phyloP scores from a whole-genome alignment of 2,113 vertebrate species.

The Triplophysa dalaica region DNA sequence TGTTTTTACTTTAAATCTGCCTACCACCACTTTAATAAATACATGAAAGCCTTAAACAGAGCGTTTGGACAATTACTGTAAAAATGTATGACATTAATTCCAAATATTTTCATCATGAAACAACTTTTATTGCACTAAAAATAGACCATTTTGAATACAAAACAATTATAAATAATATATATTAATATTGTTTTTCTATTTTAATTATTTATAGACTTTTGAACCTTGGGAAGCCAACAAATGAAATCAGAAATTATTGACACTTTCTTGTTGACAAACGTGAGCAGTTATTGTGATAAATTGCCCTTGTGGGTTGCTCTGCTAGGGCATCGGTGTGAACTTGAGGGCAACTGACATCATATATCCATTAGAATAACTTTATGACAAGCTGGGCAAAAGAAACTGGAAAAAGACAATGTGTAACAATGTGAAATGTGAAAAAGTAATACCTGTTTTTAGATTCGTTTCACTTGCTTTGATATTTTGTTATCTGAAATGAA shows the following conservation, averaged over 20 bases:
- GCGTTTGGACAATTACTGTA: not conserved
- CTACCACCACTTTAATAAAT: not conserved
- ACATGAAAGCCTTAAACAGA: no score
- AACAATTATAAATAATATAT: no score
- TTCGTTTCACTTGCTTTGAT: not conserved
- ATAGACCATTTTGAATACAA: no score
- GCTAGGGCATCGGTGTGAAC: not conserved
- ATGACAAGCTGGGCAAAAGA: not conserved
- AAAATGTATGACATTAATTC: not conserved
- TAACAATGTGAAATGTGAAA: no score
- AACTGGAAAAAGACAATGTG: not conserved
- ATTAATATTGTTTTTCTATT: no score
- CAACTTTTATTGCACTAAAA: no score
- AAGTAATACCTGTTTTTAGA: not conserved
- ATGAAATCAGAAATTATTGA: not conserved
- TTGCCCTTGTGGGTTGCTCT: not conserved
- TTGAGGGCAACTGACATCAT: no score
- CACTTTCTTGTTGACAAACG: not conserved
- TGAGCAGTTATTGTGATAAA: not conserved
- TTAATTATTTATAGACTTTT: no score
- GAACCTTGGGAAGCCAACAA: no score
- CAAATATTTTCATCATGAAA: not conserved
- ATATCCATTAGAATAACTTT: not conserved
- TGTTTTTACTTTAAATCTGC: not conserved
- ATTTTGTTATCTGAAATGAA: not conserved